Base-by-base conservation (phyloP, 2,113 vertebrate species). In the Tapirus terrestris region DNA sequence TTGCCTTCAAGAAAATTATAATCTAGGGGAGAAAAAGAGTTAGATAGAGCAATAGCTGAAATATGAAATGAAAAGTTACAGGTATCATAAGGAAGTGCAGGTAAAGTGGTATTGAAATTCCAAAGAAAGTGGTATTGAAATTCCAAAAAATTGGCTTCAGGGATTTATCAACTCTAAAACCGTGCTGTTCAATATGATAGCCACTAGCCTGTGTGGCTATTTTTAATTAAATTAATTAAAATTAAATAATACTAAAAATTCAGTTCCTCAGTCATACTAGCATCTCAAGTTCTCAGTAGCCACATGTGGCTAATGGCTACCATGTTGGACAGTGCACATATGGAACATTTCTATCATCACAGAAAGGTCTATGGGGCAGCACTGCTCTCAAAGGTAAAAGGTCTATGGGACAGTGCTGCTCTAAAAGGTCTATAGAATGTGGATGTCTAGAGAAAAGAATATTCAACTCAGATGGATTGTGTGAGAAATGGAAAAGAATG, bases 141-240 rank as follows among this genome's bases (percentile, higher is more conserved):
- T 87, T 82, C 36, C 16, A 70, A 75, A 93, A 0, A 70, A 83
- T 81, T 53, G 33, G 23, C 12, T 96, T 60, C 39, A 8, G 21
- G 60, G 8, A 85, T 31, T 91, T 10, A 91, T n/a, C 3, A 80
- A 8, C 11, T 91, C 29, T 87, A 16, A 73, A 87, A 80, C 7
- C 39, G 1, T 48, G 17, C 11, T 72, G 8, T 82, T 16, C 16
- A 76, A 4, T 60, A 8, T 36, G 45, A 68, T 25, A 60, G 17
- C 13, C 65, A 88, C 33, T 60, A 39, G 8, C 56, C 36, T 3
- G 3, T 48, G 12, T 76, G 36, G 11, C 33, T 84, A 33, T 72
- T 80, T 83, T 88, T 80, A 90, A 86, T 56, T 75, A 85, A 70
- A 10, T 75, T 76, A 82, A 56, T 73, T 89, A 86, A 63, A 85